These are phyloP conservation scores for Thera britannica DNA, from an alignment of 2,888 invertebrate genomes.

Conservation along the genomic window DNA sequence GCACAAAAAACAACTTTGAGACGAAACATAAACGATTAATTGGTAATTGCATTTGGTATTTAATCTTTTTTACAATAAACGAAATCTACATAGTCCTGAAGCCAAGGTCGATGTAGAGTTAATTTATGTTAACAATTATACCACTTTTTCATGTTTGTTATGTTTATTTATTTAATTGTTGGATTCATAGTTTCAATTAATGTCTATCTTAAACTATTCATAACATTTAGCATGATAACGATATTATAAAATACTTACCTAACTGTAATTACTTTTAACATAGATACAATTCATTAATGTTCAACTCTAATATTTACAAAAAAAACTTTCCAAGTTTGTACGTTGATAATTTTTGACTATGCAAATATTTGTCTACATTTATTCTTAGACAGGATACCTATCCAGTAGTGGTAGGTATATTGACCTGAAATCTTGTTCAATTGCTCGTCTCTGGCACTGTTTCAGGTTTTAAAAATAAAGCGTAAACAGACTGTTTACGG, in stretches of 20 bases:
- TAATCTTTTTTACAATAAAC: background rate
- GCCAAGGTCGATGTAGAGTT: background rate
- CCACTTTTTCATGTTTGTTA: background rate
- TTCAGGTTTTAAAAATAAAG: constrained; percentile 49
- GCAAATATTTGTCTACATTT: constrained; percentile 29
- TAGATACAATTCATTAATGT: background rate
- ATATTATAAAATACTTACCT: background rate
- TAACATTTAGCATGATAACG: background rate
- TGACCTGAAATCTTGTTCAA: constrained; percentile 43
- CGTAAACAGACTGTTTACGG: constrained; percentile 45
- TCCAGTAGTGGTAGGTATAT: constrained; percentile 32
- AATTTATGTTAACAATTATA: background rate
- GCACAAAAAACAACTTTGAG: too few species aligned
- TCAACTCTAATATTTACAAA: background rate
- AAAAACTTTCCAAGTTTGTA: constrained; percentile 25
- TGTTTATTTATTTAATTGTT: too few species aligned
- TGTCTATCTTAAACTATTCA: too few species aligned
- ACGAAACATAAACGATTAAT: background rate
- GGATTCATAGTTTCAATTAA: too few species aligned
- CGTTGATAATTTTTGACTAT: constrained; percentile 24
- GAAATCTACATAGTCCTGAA: background rate
- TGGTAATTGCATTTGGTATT: background rate
- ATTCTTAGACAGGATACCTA: constrained; percentile 7
- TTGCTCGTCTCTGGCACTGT: constrained; percentile 43
- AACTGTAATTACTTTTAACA: background rate